Conservation (phyloP, 2,888 invertebrate species). For the Ichneumoninae sp. region DNA sequence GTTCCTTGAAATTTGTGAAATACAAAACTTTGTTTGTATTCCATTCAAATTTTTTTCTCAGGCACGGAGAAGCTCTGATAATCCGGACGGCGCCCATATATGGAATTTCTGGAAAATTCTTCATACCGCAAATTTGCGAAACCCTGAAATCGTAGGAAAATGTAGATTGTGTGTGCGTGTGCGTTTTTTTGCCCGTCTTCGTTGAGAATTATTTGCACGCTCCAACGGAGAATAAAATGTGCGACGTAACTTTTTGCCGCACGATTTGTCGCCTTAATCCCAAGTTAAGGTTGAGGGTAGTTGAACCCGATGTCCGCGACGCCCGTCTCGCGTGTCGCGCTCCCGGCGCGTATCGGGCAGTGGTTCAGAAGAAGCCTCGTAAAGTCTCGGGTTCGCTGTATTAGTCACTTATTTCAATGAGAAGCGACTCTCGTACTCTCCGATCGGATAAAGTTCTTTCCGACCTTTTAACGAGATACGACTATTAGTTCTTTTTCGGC, state of each 20-base stretch:
- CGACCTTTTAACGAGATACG: not conserved
- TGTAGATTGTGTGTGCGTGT: not conserved
- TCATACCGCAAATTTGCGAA: not conserved
- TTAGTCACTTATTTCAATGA: constrained; percentile 44
- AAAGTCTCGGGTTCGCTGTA: constrained; percentile 9
- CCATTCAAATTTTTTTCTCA: too few relatives aligned
- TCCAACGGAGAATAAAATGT: not conserved
- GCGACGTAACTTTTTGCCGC: constrained; percentile 25
- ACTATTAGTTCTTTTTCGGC: too few relatives aligned
- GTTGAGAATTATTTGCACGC: constrained; percentile 38
- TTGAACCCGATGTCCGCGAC: constrained; percentile 48
- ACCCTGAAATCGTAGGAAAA: not conserved
- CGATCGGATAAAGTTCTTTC: constrained; percentile 5
- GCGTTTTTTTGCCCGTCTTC: not conserved
- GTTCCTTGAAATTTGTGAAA: too few relatives aligned
- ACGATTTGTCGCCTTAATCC: constrained; percentile 28
- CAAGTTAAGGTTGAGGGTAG: constrained; percentile 15
- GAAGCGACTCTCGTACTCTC: constrained; percentile 33
- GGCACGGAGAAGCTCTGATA: too few relatives aligned
- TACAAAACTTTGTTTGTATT: too few relatives aligned
- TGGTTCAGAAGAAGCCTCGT: constrained; percentile 46
- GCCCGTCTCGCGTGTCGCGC: constrained; percentile 37
- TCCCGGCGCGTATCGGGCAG: constrained; percentile 1
- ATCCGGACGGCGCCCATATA: not conserved
- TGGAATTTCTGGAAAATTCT: not conserved